These are phyloP conservation scores for Hypolimnas misippus DNA, from an alignment of 2,888 invertebrate species.

Conservation along the genomic window DNA sequence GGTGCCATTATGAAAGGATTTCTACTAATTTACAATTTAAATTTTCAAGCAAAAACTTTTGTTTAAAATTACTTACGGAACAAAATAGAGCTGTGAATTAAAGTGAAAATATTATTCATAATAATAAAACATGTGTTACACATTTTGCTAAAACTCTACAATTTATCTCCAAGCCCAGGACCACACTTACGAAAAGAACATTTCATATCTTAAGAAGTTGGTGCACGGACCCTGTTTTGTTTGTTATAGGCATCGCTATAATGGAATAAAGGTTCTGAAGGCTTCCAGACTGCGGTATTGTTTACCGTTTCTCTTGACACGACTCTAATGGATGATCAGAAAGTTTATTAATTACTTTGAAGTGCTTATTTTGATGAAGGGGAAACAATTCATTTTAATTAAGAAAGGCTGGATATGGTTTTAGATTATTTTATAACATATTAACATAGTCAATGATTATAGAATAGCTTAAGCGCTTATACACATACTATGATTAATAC, in stretches of 20 bases:
- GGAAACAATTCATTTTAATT: slow-evolving; percentile 13
- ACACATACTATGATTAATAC: no score
- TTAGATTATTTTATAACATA: not conserved
- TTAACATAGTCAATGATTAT: not conserved
- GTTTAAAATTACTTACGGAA: no score
- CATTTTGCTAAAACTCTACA: no score
- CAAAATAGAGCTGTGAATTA: no score
- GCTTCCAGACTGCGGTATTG: slow-evolving; percentile 34
- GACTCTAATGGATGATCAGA: slow-evolving; percentile 33
- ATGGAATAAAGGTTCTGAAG: slow-evolving; percentile 39
- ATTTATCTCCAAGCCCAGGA: no score
- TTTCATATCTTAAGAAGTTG: slow-evolving; percentile 22
- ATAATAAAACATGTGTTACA: no score
- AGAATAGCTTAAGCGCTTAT: not conserved
- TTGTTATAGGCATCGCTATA: slow-evolving; percentile 42
- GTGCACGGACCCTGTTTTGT: slow-evolving; percentile 50
- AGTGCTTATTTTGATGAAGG: slow-evolving; percentile 24
- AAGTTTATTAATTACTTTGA: slow-evolving; percentile 36
- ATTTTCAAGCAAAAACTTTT: no score
- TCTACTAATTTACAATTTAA: no score
- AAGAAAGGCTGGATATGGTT: not conserved
- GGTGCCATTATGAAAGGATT: no score
- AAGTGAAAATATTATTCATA: no score
- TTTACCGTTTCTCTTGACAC: slow-evolving; percentile 31
- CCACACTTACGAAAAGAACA: no score